Conservation (phyloP, 2,888 invertebrate species). For the Hypolimnas misippus region DNA sequence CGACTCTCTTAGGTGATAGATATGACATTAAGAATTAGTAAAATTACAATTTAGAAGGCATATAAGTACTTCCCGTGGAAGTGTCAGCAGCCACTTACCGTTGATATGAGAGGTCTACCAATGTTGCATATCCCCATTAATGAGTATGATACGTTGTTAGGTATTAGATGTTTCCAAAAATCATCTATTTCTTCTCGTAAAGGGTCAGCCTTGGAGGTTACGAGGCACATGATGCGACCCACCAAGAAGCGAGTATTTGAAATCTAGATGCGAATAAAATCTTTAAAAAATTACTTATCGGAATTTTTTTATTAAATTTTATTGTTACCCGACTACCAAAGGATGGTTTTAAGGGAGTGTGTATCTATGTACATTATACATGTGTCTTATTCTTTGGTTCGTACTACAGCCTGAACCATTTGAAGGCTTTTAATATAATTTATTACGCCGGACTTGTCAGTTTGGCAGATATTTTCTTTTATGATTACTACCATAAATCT, state of each 20-base stretch:
- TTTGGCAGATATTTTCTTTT: no score
- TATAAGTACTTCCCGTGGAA: no score
- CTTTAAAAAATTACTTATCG: background rate
- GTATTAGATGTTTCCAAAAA: constrained; percentile 8
- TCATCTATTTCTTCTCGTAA: constrained; percentile 7
- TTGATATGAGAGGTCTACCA: constrained; percentile 14
- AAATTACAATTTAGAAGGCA: no score
- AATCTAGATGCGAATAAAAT: background rate
- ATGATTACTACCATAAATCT: no score
- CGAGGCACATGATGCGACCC: constrained; percentile 8
- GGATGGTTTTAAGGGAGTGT: no score
- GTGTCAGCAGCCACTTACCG: background rate
- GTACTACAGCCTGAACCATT: no score
- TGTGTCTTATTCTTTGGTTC: no score
- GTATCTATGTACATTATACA: no score
- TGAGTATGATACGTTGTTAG: constrained; percentile 12
- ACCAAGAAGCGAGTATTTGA: constrained; percentile 6
- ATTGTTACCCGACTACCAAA: background rate
- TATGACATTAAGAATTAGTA: no score
- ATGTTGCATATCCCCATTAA: constrained; percentile 11
- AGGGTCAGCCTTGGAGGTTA: constrained; percentile 5
- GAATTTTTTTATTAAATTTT: constrained; percentile 6
- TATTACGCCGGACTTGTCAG: no score
- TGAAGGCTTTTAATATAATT: no score
- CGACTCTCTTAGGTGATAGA: no score